Percentiles rank a stretch among this genome's conserved stretches.
Conservation (phyloP, 92 coral and sea anemone species). For the Palythoa grandis region DNA sequence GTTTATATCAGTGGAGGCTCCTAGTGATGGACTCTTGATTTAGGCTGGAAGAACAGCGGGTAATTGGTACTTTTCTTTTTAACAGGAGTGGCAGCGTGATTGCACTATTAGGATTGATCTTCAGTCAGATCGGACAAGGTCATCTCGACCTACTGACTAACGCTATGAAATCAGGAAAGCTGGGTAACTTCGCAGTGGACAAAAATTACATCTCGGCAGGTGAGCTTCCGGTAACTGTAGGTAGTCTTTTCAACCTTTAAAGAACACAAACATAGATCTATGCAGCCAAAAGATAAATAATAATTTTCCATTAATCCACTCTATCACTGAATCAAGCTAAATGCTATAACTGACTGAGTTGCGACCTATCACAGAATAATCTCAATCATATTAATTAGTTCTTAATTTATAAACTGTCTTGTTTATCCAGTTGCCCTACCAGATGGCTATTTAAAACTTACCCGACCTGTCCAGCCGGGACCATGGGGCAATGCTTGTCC, state of each 20-base stretch:
- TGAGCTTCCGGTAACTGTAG: constrained; percentile 16
- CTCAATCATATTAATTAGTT: background rate
- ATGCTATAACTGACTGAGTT: too few relatives aligned
- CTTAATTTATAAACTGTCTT: background rate
- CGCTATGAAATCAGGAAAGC: constrained; percentile 62
- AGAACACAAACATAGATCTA: too few relatives aligned
- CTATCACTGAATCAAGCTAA: background rate
- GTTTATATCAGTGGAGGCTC: too few relatives aligned
- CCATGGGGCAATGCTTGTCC: constrained; percentile 60
- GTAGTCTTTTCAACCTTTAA: too few relatives aligned
- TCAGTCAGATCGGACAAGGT: constrained; percentile 57
- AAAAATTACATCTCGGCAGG: constrained; percentile 75
- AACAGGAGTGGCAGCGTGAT: constrained; percentile 85
- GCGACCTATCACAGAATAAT: background rate
- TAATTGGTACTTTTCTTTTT: background rate
- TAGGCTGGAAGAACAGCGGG: too few relatives aligned
- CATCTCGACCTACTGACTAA: constrained; percentile 68
- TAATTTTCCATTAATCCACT: background rate
- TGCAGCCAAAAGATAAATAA: too few relatives aligned
- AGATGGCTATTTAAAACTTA: constrained; percentile 70
- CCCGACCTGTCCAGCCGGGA: constrained; percentile 58
- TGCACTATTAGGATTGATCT: constrained; percentile 75
- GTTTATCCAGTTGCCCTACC: constrained; percentile 65
- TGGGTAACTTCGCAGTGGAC: constrained; percentile 61
- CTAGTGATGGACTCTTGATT: too few relatives aligned